These are phyloP conservation scores for Pseudotriccus pelzelni DNA, from an alignment of 2,797 vertebrate genomes.

Conservation along the genomic window DNA sequence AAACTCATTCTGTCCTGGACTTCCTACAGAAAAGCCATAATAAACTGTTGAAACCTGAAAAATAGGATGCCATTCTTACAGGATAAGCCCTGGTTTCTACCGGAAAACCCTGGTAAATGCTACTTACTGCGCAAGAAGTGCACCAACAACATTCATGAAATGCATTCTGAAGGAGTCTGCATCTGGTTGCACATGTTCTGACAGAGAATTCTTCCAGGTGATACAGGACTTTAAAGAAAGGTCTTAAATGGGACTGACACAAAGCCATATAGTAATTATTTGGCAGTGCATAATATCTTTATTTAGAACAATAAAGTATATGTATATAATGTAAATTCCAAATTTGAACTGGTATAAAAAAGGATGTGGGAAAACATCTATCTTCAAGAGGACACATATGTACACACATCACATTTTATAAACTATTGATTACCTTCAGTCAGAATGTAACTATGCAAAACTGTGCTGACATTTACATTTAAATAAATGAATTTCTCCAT, in stretches of 20 bases:
- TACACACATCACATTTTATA: conserved; percentile 82
- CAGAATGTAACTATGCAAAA: conserved; percentile 74
- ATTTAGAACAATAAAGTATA: conserved; percentile 87
- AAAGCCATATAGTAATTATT: conserved; percentile 28
- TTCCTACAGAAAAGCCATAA: neutral
- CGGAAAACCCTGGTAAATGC: neutral
- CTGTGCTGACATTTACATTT: conserved; percentile 72
- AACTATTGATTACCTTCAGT: conserved; percentile 72
- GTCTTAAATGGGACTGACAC: conserved; percentile 2
- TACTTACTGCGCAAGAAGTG: neutral
- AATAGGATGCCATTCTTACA: neutral
- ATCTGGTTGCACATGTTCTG: neutral
- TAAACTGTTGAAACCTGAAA: neutral
- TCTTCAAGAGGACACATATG: conserved; percentile 80
- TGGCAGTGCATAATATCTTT: conserved; percentile 82
- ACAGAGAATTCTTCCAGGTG: neutral
- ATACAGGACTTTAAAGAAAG: neutral
- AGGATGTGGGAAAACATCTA: conserved; percentile 76
- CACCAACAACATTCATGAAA: neutral
- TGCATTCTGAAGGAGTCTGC: neutral
- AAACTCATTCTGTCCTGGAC: neutral
- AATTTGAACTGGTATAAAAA: conserved; percentile 83
- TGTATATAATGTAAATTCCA: conserved; percentile 82
- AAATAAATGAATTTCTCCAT: conserved; percentile 70
- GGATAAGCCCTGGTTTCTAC: neutral